phyloP scores from a whole-genome alignment of 2,797 vertebrate genomes.

The Danionella dracula region DNA sequence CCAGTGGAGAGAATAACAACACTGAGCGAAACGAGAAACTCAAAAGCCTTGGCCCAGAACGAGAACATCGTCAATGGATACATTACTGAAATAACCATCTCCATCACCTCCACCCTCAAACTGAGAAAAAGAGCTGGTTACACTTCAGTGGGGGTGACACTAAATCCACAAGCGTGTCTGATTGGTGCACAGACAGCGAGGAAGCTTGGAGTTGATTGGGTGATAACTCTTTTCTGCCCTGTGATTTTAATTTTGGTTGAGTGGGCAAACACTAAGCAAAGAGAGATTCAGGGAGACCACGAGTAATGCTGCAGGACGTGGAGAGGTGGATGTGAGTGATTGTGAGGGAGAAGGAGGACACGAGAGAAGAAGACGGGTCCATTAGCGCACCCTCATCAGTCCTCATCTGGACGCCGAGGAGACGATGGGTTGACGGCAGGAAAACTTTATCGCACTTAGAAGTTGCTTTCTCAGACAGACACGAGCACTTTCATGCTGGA shows the following conservation, averaged over 20 bases:
- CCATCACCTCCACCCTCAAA: conserved; percentile 1
- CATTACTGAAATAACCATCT: not conserved
- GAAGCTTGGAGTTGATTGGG: conserved; percentile 7
- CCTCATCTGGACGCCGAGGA: conserved; percentile 43
- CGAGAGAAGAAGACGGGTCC: conserved; percentile 11
- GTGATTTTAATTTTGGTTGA: not conserved
- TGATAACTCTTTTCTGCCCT: conserved; percentile 6
- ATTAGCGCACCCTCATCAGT: conserved; percentile 55
- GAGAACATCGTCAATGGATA: conserved; percentile 10
- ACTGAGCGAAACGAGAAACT: conserved; percentile 11
- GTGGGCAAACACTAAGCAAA: conserved; percentile 8
- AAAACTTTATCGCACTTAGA: conserved; percentile 20
- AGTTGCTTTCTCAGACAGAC: not conserved
- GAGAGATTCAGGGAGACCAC: conserved; percentile 18
- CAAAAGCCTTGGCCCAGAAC: conserved; percentile 18
- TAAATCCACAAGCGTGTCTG: not conserved
- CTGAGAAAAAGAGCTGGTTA: conserved; percentile 2
- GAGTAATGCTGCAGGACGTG: conserved; percentile 13
- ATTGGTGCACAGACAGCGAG: not conserved
- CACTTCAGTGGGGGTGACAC: conserved; percentile 5
- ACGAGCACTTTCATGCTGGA: not conserved
- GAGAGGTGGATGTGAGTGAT: conserved; percentile 17
- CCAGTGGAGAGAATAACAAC: conserved; percentile 26
- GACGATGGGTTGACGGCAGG: conserved; percentile 12
- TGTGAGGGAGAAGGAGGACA: not conserved